phyloP scores from a whole-genome alignment of 1,140 invertebrate genomes.

The Teleogryllus occipitalis region DNA sequence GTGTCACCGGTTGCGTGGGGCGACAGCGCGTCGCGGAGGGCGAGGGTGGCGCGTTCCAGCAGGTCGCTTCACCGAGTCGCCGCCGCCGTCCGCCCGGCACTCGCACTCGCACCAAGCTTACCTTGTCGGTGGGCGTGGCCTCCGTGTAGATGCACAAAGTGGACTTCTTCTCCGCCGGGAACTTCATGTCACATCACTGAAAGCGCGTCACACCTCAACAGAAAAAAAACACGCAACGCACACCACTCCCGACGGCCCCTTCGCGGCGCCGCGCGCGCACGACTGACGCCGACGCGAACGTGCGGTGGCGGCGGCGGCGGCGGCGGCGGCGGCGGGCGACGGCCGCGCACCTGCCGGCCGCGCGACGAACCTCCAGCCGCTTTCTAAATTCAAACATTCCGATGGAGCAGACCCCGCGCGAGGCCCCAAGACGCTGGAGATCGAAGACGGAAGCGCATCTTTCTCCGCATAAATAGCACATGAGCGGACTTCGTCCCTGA shows the following conservation, averaged over 20 bases:
- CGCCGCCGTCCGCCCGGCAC: neutral
- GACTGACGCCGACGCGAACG: neutral
- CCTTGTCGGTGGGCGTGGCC: conserved; percentile 13
- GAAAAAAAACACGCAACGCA: neutral
- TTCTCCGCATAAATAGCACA: too few relatives aligned
- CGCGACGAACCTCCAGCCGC: neutral
- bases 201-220: neutral
- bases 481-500: too few relatives aligned
- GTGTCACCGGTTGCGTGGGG: too few relatives aligned
- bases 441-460: too few relatives aligned
- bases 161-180: conserved; percentile 20
- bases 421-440: too few relatives aligned
- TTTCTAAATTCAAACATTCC: conserved; percentile 5
- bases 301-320: too few relatives aligned
- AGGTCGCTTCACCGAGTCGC: neutral
- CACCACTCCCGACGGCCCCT: neutral
- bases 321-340: neutral
- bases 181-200: conserved; percentile 19
- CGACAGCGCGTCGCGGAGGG: too few relatives aligned
- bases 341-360: too few relatives aligned
- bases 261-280: too few relatives aligned
- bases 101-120: neutral
- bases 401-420: neutral
- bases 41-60: too few relatives aligned
- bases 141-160: conserved; percentile 20